These are phyloP conservation scores for Triplophysa tibetana DNA, from an alignment of 2,113 vertebrate species.

Conservation along the genomic window DNA sequence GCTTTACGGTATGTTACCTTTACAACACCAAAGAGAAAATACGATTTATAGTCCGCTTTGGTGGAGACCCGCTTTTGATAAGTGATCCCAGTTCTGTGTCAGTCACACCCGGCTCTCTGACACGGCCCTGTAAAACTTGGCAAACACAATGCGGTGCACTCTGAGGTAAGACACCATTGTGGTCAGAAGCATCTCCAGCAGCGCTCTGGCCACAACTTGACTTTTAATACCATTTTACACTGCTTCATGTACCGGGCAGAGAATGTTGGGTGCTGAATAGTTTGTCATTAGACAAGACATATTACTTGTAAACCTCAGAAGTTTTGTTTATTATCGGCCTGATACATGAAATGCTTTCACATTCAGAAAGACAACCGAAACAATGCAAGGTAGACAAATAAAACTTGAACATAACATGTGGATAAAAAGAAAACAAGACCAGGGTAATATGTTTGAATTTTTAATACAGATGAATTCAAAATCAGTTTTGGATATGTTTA, in stretches of 20 bases:
- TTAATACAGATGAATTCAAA: no score
- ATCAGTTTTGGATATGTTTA: no score
- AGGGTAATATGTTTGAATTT: no score
- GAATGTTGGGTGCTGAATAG: conserved; percentile 25
- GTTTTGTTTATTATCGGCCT: conserved; percentile 30
- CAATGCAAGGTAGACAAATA: no score
- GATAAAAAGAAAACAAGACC: no score
- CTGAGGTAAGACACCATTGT: conserved; percentile 30
- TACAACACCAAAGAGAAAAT: conserved; percentile 30
- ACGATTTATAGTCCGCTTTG: conserved; percentile 48
- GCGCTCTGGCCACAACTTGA: neutral
- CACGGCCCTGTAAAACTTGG: conserved; percentile 47
- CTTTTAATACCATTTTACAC: conserved; percentile 33
- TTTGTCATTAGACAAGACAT: conserved; percentile 53
- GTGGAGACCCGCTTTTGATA: conserved; percentile 47
- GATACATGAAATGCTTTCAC: conserved; percentile 52
- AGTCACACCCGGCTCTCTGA: conserved; percentile 44
- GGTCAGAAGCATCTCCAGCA: conserved; percentile 27
- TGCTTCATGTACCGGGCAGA: conserved; percentile 18
- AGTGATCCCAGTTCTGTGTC: conserved; percentile 52
- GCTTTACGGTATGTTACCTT: conserved; percentile 29
- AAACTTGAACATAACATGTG: no score
- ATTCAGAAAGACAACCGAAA: conserved; percentile 6
- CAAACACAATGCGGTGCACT: conserved; percentile 28
- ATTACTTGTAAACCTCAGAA: conserved; percentile 41